These are phyloP conservation scores for Drosophila parthenogenetica DNA, from an alignment of 2,888 invertebrate species.

Conservation along the genomic window DNA sequence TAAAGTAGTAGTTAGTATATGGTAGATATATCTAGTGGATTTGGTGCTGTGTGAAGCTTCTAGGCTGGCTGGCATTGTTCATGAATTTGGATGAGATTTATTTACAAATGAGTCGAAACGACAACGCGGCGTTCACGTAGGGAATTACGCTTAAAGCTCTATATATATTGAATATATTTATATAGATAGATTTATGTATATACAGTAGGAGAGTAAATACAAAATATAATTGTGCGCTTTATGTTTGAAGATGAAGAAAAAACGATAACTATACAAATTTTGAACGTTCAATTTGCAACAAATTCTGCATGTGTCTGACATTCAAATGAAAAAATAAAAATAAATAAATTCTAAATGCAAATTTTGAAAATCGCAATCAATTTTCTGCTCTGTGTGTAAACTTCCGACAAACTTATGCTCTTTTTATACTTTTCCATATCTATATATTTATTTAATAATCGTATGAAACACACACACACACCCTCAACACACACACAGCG, in stretches of 20 bases:
- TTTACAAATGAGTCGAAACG: constrained; percentile 70
- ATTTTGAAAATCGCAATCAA: constrained; percentile 65
- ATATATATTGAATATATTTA: constrained; percentile 10
- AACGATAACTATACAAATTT: constrained; percentile 51
- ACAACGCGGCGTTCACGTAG: constrained; percentile 38
- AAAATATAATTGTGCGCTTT: constrained; percentile 59
- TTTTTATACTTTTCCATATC: constrained; percentile 37
- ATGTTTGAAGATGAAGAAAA: constrained; percentile 43
- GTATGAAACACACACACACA: constrained; percentile 38
- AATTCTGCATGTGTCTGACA: constrained; percentile 43
- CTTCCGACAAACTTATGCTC: constrained; percentile 21
- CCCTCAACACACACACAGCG: constrained; percentile 28
- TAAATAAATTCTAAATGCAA: constrained; percentile 66
- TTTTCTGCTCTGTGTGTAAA: constrained; percentile 38
- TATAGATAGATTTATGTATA: background rate
- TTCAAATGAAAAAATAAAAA: constrained; percentile 50
- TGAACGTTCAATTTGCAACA: constrained; percentile 63
- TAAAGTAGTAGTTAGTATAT: background rate
- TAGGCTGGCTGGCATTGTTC: constrained; percentile 18
- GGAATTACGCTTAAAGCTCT: constrained; percentile 37
- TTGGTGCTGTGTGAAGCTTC: constrained; percentile 27
- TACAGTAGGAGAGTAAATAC: constrained; percentile 46
- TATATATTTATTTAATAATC: constrained; percentile 30
- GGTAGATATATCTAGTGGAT: constrained; percentile 1
- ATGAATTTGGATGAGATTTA: constrained; percentile 72